A percentile compares a stretch with the other conserved stretches of the same genome.
These are phyloP conservation scores for Tubulanus polymorphus DNA, from an alignment of 2,888 invertebrate species.

Conservation along the genomic window DNA sequence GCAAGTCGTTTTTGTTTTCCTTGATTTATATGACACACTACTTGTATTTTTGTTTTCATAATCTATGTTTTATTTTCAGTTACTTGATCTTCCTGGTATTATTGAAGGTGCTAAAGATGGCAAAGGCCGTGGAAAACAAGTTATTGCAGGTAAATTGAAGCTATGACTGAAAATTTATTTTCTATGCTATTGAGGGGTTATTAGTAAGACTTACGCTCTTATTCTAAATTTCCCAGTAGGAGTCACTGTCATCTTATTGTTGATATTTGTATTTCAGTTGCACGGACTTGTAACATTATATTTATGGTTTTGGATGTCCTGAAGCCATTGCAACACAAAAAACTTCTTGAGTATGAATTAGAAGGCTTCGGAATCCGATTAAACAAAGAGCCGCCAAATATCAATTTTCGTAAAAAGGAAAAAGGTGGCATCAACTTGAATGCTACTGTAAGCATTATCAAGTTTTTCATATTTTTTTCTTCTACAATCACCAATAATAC, in stretches of 20 bases:
- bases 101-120: conserved; percentile 99
- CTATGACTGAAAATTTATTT: background rate
- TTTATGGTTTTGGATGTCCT: conserved; percentile 96
- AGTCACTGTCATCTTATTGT: no score
- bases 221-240: no score
- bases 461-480: background rate
- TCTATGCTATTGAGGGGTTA: no score
- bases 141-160: conserved; percentile 72
- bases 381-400: conserved; percentile 96
- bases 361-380: conserved; percentile 95
- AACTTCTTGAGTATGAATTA: conserved; percentile 92
- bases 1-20: background rate
- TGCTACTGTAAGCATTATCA: conserved; percentile 32
- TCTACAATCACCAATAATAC: background rate
- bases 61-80: conserved; percentile 56
- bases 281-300: conserved; percentile 94
- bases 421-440: conserved; percentile 94
- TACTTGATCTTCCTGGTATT: conserved; percentile 98
- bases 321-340: conserved; percentile 95
- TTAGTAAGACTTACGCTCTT: no score
- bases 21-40: background rate
- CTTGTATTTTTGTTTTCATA: background rate
- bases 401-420: conserved; percentile 92
- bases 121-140: conserved; percentile 97
- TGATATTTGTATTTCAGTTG: conserved; percentile 61